Conservation (phyloP, 2,797 vertebrate species). For the Alfaro cultratus region DNA sequence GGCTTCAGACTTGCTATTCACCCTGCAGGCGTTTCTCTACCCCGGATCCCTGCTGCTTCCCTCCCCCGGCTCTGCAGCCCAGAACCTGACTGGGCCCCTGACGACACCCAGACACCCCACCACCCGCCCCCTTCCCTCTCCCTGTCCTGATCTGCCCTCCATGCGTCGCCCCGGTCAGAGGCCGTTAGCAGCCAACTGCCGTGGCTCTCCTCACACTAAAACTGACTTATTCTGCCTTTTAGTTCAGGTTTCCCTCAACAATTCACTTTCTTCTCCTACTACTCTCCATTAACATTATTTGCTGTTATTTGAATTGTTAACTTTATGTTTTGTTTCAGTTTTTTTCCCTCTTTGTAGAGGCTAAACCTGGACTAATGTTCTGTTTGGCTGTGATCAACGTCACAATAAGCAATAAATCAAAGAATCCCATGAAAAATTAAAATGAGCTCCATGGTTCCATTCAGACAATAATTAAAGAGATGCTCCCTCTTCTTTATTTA, state of each 20-base stretch:
- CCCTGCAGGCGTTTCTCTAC: slow-evolving; percentile 56
- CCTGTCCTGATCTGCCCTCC: slow-evolving; percentile 37
- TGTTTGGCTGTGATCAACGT: neutral
- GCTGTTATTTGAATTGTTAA: too few relatives aligned
- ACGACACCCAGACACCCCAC: slow-evolving; percentile 46
- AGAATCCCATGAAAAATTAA: too few relatives aligned
- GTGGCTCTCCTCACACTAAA: neutral
- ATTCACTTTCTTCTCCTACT: neutral
- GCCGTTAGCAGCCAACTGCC: slow-evolving; percentile 9
- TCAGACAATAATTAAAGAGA: too few relatives aligned
- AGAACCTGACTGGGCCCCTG: slow-evolving; percentile 44
- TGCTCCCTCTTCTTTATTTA: too few relatives aligned
- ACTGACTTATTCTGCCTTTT: neutral
- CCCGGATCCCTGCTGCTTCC: slow-evolving; percentile 45
- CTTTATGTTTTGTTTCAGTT: neutral
- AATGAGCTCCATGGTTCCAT: too few relatives aligned
- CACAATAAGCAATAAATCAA: too few relatives aligned
- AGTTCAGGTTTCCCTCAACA: neutral
- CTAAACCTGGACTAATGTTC: neutral
- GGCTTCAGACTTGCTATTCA: slow-evolving; percentile 35
- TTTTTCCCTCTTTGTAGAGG: neutral
- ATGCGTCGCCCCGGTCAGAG: slow-evolving; percentile 20
- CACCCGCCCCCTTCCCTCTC: slow-evolving; percentile 17
- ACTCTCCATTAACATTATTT: neutral
- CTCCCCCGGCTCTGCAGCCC: slow-evolving; percentile 41